Evolutionary conservation across 2,888 invertebrate species (phyloP), one percentile per base, ranked within the genome.

Genomic region (Leucoma salicis): DNA sequence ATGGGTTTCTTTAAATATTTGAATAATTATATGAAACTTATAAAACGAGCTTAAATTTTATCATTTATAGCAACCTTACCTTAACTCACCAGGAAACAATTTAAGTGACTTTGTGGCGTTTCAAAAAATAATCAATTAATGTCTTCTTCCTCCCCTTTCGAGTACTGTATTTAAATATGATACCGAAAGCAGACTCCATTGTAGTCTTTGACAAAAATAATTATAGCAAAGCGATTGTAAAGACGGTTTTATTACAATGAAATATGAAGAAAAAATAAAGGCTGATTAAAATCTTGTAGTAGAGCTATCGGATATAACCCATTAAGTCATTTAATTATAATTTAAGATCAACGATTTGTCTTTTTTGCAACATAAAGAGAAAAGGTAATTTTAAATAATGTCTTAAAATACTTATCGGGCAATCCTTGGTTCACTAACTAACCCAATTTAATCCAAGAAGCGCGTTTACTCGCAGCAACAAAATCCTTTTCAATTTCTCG

Each of bases 401-500:
- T 49, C 50, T 51, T 60, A 38, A 49, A 42, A 39, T 55, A 45
- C 46, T 53, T 59, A 63, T 41, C 41, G 39, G 49, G 42, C 47
- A 53, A 49, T 59, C 51, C 61, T 53, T 57, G 66, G 67, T 73
- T 66, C 62, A 62, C 60, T 65, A 74, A 76, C 74, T 74, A 78
- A 82, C 75, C 73, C 73, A 77, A 71, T 78, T 74, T 78, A 81
- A 82, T 78, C 75, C 74, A 45, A 63, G 66, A 70, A 78, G 73
- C 73, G 72, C 59, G 69, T 55, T 63, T 65, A 63, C 66, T 70
- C 63, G 65, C 67, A 63, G 70, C 64, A 64, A 69, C 62, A 66
- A 70, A 79, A 81, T 74, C 74, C 76, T 74, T 81, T 82, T 80
- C 75, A 78, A 80, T 82, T 82, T 74, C 74, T 74, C 63, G 56